Evolutionary conservation across 2,888 invertebrate species (phyloP), one percentile per base, ranked within the genome.

Genomic region (Alcis repandata): DNA sequence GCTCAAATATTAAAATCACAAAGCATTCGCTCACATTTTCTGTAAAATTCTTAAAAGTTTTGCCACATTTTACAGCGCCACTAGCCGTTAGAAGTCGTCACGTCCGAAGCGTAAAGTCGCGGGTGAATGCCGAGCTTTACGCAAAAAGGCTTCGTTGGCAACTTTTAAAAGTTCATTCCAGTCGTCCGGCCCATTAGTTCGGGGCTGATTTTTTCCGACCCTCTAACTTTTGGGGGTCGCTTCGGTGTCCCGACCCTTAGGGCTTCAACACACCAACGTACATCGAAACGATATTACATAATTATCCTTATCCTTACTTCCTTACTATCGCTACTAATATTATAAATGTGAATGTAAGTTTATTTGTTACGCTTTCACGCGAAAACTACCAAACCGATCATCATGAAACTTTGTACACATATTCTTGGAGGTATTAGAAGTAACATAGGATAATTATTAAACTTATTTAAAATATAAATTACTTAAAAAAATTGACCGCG

Each of bases 101-200:
- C 56, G 62, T 59, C 15, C 51, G 45, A 54, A 38, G 59, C 68
- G 64, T 65, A 57, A 62, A 68, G 64, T 63, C 60, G 66, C 66
- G 22, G 43, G 43, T 56, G 68, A 67, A 63, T 54, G 52, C 46
- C 45, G 22, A 65, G 63, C 61, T 51, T 66, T 74, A 69, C 60
- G 63, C 63, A 74, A 76, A 76, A 77, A 72, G 71, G 78, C 74
- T 48, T 69, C 73, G 68, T 60, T 59, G 75, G 77, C 81, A 81
- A 86, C 81, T 90, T 89, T 83, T 80, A 67, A 85, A 88, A 89
- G 89, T 90, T 88, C 86, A 85, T 83, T 82, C 82, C 72, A 74
- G 77, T 80, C 78, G 77, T 77, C 72, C 86, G 87, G 80, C 87
- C 90, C 90, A 91, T 91, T 91, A 90, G 89, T 84, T 86, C 71